Conservation (phyloP, 1,140 invertebrate species). For the Megalonaias nervosa region DNA sequence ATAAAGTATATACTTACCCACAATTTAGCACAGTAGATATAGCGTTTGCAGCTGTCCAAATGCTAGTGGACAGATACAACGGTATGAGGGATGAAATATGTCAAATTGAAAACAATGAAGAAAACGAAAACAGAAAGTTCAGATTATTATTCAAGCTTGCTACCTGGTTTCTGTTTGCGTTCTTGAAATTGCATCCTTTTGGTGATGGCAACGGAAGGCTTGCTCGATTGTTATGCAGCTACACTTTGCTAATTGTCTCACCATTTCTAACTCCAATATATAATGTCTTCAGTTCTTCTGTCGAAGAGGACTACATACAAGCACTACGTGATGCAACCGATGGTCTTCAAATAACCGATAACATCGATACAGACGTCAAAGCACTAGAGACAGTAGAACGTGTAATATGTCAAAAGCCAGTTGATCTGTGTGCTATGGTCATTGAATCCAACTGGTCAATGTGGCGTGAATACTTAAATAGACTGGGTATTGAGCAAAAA, state of each 20-base stretch:
- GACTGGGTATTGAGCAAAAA: not conserved
- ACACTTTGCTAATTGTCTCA: slow-evolving; percentile 3
- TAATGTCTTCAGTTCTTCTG: slow-evolving; percentile 12
- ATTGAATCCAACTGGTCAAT: slow-evolving; percentile 21
- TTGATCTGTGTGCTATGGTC: slow-evolving; percentile 15
- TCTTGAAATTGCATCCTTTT: slow-evolving; percentile 17
- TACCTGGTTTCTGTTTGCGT: slow-evolving; percentile 4
- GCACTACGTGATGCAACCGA: slow-evolving; percentile 2
- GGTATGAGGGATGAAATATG: not conserved
- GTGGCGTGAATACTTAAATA: slow-evolving; percentile 5
- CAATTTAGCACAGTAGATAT: not conserved
- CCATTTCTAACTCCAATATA: slow-evolving; percentile 15
- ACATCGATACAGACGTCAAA: not conserved
- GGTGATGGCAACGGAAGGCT: slow-evolving; percentile 16
- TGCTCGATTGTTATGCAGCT: not conserved
- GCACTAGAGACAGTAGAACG: not conserved
- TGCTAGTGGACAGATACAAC: slow-evolving; percentile 11
- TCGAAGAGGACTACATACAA: slow-evolving; percentile 5
- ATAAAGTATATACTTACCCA: not conserved
- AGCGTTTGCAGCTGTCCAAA: slow-evolving; percentile 1
- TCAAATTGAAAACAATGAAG: not conserved
- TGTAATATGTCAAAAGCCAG: not conserved
- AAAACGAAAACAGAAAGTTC: not conserved
- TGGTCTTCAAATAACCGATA: not conserved
- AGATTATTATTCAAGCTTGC: slow-evolving; percentile 10